Evolutionary conservation across 2,113 vertebrate genomes (phyloP), one percentile per base, ranked within the genome.

Genomic region (Anolis carolinensis): DNA sequence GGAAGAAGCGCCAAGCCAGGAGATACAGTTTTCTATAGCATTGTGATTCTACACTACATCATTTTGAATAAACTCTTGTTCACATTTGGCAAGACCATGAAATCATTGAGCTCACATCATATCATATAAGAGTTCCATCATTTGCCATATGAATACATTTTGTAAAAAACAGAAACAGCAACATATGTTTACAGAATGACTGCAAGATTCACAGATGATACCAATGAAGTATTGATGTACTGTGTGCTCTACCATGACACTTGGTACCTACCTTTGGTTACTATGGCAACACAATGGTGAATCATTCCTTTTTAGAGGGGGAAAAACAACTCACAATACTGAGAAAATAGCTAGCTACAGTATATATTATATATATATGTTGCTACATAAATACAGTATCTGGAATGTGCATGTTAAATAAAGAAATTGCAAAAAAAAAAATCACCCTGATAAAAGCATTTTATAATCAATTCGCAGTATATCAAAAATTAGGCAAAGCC

Each of bases 231-330:
- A 82, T 79, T 86, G 63, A 27, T 44, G 18, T 3, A 67, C 16
- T 85, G 55, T 0, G 1, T 4, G 75, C 1, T 62, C 2, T 48
- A 44, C 25, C 10, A 77, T 84, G 39, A 27, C 0, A 50, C 86
- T 90, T 88, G 62, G 14, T 78, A 83, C 55, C 0, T 27, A 65
- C 34, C 55, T 75, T 44, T 77, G 89, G 79, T 90, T 30, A 76
- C 86, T 72, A 81, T 67, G 18, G 50, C 18, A 93, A 86, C 52
- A 83, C 34, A 85, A 1, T 72, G 34, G 48, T 68, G 2, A 83
- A 30, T n/a, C 83, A 21, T 18, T 86, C 76, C 4, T 79, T 76
- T 85, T 27, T 50, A 73, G 76, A 23, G 39, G 73, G 32, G 59
- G 77, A 79, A 32, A 27, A 62, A 8, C 0, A 0, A 0, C 76